Conservation (phyloP, 2,113 vertebrate genomes). For the Ginglymostoma cirratum region DNA sequence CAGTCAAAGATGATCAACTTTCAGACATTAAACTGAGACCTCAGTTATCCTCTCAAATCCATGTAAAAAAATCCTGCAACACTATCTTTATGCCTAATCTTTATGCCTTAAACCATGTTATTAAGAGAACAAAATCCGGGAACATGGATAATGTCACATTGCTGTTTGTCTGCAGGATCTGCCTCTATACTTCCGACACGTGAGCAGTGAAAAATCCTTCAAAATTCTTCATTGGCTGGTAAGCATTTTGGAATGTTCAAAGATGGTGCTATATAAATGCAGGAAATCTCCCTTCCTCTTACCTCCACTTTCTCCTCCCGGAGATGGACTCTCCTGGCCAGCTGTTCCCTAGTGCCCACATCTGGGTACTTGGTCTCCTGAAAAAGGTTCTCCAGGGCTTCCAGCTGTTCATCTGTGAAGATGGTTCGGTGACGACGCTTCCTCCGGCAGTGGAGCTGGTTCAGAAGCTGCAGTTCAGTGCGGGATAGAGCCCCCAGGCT, state of each 20-base stretch:
- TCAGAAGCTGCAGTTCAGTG: constrained; percentile 87
- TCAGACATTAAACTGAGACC: neutral
- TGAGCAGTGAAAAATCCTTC: neutral
- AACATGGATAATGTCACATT: neutral
- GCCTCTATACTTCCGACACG: neutral
- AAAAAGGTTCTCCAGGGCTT: constrained; percentile 91
- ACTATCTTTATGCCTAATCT: neutral
- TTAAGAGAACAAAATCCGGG: neutral
- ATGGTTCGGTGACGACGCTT: constrained; percentile 92
- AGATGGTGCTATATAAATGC: neutral
- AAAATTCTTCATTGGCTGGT: neutral
- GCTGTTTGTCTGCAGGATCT: neutral
- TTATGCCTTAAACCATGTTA: neutral
- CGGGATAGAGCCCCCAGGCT: constrained; percentile 88
- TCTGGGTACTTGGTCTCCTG: constrained; percentile 98
- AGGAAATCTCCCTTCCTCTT: constrained; percentile 39
- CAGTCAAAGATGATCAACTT: neutral
- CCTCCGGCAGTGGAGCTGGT: constrained; percentile 89
- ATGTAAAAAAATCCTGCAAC: neutral
- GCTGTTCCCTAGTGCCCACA: constrained; percentile 88
- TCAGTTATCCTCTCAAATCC: neutral
- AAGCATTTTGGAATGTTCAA: neutral
- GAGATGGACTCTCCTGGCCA: constrained; percentile 91
- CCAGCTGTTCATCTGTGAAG: constrained; percentile 95
- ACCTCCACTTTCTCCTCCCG: constrained; percentile 98